Base-by-base conservation (phyloP, 2,888 invertebrate species). In the Chloroclystis v-ata region DNA sequence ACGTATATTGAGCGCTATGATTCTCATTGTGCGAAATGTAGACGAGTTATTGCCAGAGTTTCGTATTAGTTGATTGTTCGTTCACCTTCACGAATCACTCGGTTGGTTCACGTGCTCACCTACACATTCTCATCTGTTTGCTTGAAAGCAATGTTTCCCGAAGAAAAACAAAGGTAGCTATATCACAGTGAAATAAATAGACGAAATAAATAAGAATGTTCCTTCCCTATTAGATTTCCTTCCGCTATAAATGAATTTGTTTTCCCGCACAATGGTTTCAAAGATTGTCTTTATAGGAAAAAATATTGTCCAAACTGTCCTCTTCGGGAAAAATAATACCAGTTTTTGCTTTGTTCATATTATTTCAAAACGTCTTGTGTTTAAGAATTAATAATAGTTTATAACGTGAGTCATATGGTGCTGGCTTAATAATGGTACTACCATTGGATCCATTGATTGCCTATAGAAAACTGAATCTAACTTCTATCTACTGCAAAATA, bases 191-290 rank as follows among this genome's bases (percentile, higher is more conserved):
- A 52, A 49, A 53, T 53, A 57, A 45, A 54, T 39, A 41, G 39
- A 37, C 42, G 33, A 52, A 48, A 56, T 54, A 57, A 54, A 57
- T 57, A 52, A 33, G 42, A 57, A 58, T 56, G 49, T 57, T 61
- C 53, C 56, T 50, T 62, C 49, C 60, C 55, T 58, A 62, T 65
- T 62, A 63, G 60, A 61, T 68, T 65, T 63, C 57, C 60, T 69
- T 61, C 57, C 54, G 56, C 53, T 54, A 56, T 58, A 63, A 55
- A 60, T 57, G 54, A 56, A 59, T 54, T 60, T 61, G 54, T 65
- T 66, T 49, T 54, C 48, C 46, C 40, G 44, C 48, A 53, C 49
- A 57, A 59, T 59, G 52, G 54, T 59, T 59, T 42, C 38, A 39
- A 33, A 29, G 41, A 38, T 45, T 41, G 45, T 29, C 28, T 35